Percentiles rank a stretch among this genome's conserved stretches.
Conservation (phyloP, 2,888 invertebrate genomes). For the Aleiodes leptofemur region DNA sequence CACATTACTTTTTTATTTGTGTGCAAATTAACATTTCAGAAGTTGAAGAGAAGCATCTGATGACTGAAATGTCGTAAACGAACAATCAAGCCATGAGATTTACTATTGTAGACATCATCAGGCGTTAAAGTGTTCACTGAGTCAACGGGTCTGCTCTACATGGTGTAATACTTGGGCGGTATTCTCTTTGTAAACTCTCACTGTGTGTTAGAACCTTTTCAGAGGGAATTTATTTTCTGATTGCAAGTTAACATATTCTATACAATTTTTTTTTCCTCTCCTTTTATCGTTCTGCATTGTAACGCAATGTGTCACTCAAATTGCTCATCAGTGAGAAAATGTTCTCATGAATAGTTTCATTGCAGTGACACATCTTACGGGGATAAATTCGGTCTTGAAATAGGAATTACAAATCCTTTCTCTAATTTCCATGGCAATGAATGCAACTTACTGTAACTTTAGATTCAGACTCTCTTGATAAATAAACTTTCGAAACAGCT, state of each 20-base stretch:
- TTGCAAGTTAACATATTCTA: slow-evolving; percentile 10
- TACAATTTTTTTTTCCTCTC: background rate
- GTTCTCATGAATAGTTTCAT: background rate
- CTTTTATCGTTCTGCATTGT: background rate
- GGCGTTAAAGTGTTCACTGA: slow-evolving; percentile 21
- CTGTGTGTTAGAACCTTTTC: slow-evolving; percentile 13
- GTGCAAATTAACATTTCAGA: slow-evolving; percentile 1
- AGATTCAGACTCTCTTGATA: slow-evolving; percentile 41
- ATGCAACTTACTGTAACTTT: slow-evolving; percentile 29
- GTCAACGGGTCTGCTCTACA: slow-evolving; percentile 20
- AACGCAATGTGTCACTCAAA: slow-evolving; percentile 27
- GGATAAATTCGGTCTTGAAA: slow-evolving; percentile 2
- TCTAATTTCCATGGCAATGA: slow-evolving; percentile 27
- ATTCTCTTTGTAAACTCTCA: slow-evolving; percentile 19
- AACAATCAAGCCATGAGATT: slow-evolving; percentile 27
- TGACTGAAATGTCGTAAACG: slow-evolving; percentile 24
- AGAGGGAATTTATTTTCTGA: background rate
- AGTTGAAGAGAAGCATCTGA: slow-evolving; percentile 16
- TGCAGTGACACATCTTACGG: slow-evolving; percentile 8
- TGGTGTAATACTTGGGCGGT: slow-evolving; percentile 30
- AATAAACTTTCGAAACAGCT: slow-evolving; percentile 37
- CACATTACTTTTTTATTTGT: background rate
- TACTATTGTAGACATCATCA: slow-evolving; percentile 35
- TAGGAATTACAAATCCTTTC: background rate
- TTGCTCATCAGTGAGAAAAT: slow-evolving; percentile 16